phyloP scores from a whole-genome alignment of 1,140 invertebrate genomes.

The Caenorhabditis elegans region DNA sequence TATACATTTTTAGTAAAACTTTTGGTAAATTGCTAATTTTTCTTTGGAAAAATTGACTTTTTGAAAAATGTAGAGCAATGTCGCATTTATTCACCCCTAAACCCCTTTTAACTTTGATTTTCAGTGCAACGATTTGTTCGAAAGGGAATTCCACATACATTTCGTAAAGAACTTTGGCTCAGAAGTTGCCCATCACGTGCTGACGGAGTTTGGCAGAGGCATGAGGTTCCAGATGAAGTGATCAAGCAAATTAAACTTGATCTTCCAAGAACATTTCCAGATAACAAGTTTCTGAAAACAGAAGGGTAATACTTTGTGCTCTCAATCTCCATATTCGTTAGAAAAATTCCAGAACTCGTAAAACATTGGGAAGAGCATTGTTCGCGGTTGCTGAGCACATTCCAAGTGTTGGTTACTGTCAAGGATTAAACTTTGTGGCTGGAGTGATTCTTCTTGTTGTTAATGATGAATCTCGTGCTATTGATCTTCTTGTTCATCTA shows the following conservation, averaged over 20 bases:
- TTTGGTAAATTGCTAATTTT: too few species aligned
- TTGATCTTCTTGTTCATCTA: constrained; percentile 23
- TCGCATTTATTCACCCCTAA: background rate
- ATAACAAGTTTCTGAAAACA: constrained; percentile 28
- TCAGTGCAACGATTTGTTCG: constrained; percentile 37
- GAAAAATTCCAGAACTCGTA: constrained; percentile 30
- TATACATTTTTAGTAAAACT: too few species aligned
- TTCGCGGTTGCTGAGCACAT: constrained; percentile 27
- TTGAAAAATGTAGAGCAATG: background rate
- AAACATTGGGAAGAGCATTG: constrained; percentile 11
- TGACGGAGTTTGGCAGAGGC: background rate
- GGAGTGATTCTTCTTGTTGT: constrained; percentile 35
- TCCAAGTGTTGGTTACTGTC: constrained; percentile 36
- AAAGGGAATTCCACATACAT: constrained; percentile 25
- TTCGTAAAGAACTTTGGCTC: constrained; percentile 28
- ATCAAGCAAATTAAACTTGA: constrained; percentile 35
- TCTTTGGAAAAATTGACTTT: background rate
- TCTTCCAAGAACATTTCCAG: constrained; percentile 37
- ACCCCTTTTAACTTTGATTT: too few species aligned
- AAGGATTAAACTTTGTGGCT: constrained; percentile 31
- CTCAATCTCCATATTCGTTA: too few species aligned
- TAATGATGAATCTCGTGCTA: constrained; percentile 16
- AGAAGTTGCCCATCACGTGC: constrained; percentile 20
- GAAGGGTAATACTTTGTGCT: background rate
- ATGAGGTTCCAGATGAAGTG: constrained; percentile 25